Evolutionary conservation across 2,797 vertebrate genomes (phyloP).

Genomic region (Poecilia wingei): DNA sequence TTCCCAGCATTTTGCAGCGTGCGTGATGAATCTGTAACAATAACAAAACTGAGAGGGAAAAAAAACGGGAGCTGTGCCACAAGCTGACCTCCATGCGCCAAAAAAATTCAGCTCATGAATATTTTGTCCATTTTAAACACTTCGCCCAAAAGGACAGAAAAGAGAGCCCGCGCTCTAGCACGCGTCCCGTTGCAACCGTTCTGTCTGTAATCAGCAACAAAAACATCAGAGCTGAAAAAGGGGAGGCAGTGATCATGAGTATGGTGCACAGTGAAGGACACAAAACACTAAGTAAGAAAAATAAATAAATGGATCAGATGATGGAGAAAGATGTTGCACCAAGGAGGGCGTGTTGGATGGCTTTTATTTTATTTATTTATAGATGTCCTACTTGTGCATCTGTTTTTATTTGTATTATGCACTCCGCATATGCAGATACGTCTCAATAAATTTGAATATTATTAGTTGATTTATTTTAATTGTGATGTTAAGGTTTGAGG

Average conservation of each 20-base stretch:
- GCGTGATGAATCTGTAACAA: neutral
- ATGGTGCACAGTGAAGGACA: neutral
- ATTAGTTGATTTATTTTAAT: neutral
- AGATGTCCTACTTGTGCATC: neutral
- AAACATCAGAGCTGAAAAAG: neutral
- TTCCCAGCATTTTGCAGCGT: neutral
- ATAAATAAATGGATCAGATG: neutral
- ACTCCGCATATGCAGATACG: neutral
- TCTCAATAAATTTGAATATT: neutral
- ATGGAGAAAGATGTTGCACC: neutral
- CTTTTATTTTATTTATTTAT: neutral
- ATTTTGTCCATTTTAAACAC: constrained; percentile 41
- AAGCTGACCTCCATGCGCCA: constrained; percentile 21
- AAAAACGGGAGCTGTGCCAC: constrained; percentile 7
- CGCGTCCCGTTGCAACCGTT: neutral
- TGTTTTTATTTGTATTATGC: neutral
- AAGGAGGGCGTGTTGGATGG: neutral
- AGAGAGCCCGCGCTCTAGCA: constrained; percentile 13
- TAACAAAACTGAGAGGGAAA: neutral
- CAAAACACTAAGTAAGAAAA: neutral
- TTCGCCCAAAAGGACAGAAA: constrained; percentile 37
- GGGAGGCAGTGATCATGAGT: neutral
- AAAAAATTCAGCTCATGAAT: constrained; percentile 19
- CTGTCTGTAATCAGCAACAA: neutral
- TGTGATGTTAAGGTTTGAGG: neutral